A percentile compares a stretch with the other conserved stretches of the same genome.
These are phyloP conservation scores for Chrysodeixis includens DNA, from an alignment of 2,888 invertebrate species.

Conservation along the genomic window DNA sequence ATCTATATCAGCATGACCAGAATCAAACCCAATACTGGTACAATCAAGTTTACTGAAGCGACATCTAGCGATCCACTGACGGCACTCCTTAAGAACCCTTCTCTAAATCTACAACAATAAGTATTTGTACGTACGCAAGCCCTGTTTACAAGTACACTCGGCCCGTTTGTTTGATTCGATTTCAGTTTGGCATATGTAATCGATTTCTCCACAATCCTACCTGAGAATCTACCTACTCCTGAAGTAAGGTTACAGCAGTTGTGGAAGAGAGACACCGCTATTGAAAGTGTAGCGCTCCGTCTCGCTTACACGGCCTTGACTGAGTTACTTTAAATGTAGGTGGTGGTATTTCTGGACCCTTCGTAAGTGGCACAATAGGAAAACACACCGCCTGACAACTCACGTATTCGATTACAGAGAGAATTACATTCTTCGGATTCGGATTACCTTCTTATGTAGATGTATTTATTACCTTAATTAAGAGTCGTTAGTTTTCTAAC, in stretches of 20 bases:
- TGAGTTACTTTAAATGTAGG: too few species aligned
- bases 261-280: too few species aligned
- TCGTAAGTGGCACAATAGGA: constrained; percentile 37
- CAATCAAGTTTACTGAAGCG: background rate
- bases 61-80: background rate
- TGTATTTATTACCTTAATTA: constrained; percentile 4
- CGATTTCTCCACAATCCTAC: constrained; percentile 45
- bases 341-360: constrained; percentile 22
- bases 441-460: background rate
- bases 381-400: constrained; percentile 32
- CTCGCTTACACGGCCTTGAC: too few species aligned
- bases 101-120: constrained; percentile 12
- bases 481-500: background rate
- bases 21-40: background rate
- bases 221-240: background rate
- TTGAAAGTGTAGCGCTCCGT: too few species aligned
- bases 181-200: constrained; percentile 46
- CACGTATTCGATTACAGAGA: constrained; percentile 18
- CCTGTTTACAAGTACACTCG: constrained; percentile 40
- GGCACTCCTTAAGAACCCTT: constrained; percentile 1
- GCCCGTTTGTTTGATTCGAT: constrained; percentile 45
- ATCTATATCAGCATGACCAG: background rate
- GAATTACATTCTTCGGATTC: constrained; percentile 10
- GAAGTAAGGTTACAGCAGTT: too few species aligned
- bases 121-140: background rate